Percentiles rank a stretch among this genome's conserved stretches.
Conservation (phyloP, 2,113 vertebrate genomes). For the Apeltes quadracus region DNA sequence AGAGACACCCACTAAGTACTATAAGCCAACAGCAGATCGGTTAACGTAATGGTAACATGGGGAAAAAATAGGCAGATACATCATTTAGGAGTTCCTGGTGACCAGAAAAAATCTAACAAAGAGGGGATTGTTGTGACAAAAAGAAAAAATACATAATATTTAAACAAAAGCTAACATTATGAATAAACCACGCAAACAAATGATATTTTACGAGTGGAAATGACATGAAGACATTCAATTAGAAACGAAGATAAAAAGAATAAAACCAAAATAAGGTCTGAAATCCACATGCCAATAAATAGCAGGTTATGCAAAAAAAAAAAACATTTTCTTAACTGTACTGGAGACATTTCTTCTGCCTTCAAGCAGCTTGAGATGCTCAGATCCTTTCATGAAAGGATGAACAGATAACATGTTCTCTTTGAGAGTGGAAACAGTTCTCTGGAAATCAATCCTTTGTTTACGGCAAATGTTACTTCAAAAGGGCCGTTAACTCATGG, state of each 20-base stretch:
- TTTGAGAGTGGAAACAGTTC: neutral
- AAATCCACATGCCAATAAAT: neutral
- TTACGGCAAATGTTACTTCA: neutral
- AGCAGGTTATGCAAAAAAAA: neutral
- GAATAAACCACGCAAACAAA: no score
- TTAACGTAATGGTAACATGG: no score
- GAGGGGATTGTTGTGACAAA: no score
- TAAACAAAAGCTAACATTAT: no score
- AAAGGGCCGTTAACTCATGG: neutral
- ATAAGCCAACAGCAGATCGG: no score
- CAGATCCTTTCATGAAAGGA: neutral
- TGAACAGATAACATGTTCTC: conserved; percentile 2
- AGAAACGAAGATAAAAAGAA: neutral
- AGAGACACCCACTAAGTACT: no score
- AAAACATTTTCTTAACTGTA: neutral
- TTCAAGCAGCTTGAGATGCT: neutral
- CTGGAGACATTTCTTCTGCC: neutral
- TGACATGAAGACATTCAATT: no score
- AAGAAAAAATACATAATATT: no score
- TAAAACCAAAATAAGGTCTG: neutral
- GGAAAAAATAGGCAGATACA: no score
- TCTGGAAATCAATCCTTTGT: neutral
- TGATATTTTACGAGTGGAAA: no score
- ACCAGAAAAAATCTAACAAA: no score
- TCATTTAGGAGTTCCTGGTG: no score